Percentiles rank a stretch among this genome's conserved stretches.
These are phyloP conservation scores for Salpingus planirostris DNA, from an alignment of 2,888 invertebrate species.

Conservation along the genomic window DNA sequence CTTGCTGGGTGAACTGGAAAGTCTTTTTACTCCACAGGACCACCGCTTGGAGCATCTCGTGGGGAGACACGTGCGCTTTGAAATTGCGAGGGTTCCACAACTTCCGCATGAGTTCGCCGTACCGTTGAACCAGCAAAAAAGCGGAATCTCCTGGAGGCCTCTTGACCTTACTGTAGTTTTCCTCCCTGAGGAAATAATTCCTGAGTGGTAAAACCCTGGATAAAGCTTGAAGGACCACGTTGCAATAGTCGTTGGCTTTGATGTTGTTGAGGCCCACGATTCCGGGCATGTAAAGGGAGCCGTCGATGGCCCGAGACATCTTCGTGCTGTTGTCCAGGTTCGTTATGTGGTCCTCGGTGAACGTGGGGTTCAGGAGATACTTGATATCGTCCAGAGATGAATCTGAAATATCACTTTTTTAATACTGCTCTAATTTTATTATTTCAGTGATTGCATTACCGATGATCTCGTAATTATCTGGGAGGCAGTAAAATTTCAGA, in stretches of 20 bases:
- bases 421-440: not conserved
- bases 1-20: constrained; percentile 98
- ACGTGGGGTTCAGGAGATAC: constrained; percentile 96
- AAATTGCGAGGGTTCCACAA: constrained; percentile 99
- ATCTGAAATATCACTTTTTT: constrained; percentile 47
- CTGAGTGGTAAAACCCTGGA: constrained; percentile 91
- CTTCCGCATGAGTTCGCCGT: constrained; percentile 93
- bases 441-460: constrained; percentile 63
- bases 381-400: constrained; percentile 97
- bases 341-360: constrained; percentile 73
- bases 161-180: constrained; percentile 80
- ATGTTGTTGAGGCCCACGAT: constrained; percentile 99
- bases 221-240: constrained; percentile 92
- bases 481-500: constrained; percentile 95
- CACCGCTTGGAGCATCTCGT: constrained; percentile 99
- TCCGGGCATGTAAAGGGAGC: constrained; percentile 92
- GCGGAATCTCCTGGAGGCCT: constrained; percentile 93
- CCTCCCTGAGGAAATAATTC: constrained; percentile 90
- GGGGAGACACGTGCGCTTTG: constrained; percentile 98
- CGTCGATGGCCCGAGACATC: constrained; percentile 90
- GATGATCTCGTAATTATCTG: constrained; percentile 98
- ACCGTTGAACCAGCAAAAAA: constrained; percentile 81
- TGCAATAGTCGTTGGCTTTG: constrained; percentile 99
- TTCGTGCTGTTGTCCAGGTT: constrained; percentile 73
- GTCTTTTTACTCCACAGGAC: constrained; percentile 93